A percentile compares a stretch with the other conserved stretches of the same genome.
Evolutionary conservation across 2,797 vertebrate genomes (phyloP).

Genomic region (Aulostomus chinensis): DNA sequence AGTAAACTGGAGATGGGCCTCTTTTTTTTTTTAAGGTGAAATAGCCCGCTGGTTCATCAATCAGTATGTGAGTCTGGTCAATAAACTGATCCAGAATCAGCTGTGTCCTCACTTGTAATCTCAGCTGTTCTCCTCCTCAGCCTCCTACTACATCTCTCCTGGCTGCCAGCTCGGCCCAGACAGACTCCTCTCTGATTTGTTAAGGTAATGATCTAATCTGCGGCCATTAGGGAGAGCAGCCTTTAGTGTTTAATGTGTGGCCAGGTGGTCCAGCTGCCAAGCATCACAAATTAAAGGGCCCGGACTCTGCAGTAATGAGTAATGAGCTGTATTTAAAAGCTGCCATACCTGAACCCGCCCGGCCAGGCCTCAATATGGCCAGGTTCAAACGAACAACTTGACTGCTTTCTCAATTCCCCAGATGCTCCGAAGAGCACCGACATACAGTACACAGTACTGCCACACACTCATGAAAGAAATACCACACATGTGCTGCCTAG

Average conservation of each 20-base stretch:
- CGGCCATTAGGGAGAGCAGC: slow-evolving; percentile 73
- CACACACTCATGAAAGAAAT: slow-evolving; percentile 3
- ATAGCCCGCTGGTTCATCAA: background rate
- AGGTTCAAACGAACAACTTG: slow-evolving; percentile 65
- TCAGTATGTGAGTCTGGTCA: background rate
- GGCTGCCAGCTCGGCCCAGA: slow-evolving; percentile 54
- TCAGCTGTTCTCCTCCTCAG: slow-evolving; percentile 4
- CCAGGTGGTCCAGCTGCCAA: slow-evolving; percentile 80
- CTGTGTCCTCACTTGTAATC: slow-evolving; percentile 8
- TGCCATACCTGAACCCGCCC: slow-evolving; percentile 62
- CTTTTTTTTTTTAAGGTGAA: too few species aligned
- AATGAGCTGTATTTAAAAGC: slow-evolving; percentile 75
- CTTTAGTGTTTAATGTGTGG: slow-evolving; percentile 76
- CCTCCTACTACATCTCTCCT: slow-evolving; percentile 30
- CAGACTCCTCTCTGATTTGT: slow-evolving; percentile 69
- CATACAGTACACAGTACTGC: background rate
- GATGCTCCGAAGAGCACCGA: slow-evolving; percentile 31
- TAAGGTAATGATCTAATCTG: slow-evolving; percentile 80
- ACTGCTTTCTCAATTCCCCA: slow-evolving; percentile 62
- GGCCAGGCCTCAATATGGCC: slow-evolving; percentile 67
- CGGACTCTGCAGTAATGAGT: slow-evolving; percentile 66
- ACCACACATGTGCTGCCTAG: background rate
- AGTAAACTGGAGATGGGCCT: too few species aligned
- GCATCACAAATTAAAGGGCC: slow-evolving; percentile 73
- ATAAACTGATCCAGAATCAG: slow-evolving; percentile 2